Evolutionary conservation across 1,140 invertebrate genomes (phyloP).

Genomic region (Neelides sp.): DNA sequence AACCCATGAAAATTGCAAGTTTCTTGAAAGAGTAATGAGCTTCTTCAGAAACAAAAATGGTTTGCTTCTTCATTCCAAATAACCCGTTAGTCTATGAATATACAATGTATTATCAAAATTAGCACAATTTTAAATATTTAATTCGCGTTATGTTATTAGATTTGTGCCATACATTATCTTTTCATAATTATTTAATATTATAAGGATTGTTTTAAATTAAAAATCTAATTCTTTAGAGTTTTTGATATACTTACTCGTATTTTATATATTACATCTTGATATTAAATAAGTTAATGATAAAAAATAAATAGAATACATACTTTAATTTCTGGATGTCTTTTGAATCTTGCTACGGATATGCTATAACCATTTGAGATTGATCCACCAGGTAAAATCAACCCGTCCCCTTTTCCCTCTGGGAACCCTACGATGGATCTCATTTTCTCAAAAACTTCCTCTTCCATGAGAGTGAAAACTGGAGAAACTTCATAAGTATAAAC

Average conservation of each 20-base stretch:
- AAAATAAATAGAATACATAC: no score
- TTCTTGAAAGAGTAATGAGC: conserved; percentile 92
- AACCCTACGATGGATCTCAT: conserved; percentile 81
- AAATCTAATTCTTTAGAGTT: no score
- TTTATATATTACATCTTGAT: no score
- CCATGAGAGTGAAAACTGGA: conserved; percentile 75
- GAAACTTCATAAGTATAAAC: conserved; percentile 87
- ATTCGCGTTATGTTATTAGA: no score
- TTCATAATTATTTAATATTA: no score
- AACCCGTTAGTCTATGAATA: no score
- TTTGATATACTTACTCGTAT: no score
- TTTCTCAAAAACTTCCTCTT: conserved; percentile 57
- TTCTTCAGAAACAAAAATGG: conserved; percentile 73
- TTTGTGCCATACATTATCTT: no score
- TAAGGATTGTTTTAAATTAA: no score
- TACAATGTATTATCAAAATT: no score
- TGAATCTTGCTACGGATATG: conserved; percentile 72
- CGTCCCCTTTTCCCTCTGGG: conserved; percentile 54
- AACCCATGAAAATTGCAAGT: conserved; percentile 53
- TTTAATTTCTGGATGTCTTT: conserved; percentile 64
- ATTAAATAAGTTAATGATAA: background rate
- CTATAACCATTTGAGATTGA: conserved; percentile 92
- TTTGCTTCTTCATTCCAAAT: conserved; percentile 49
- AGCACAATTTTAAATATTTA: no score
- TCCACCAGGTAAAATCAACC: conserved; percentile 76